Percentiles rank a stretch among this genome's conserved stretches.
phyloP scores from a whole-genome alignment of 2,888 invertebrate species.

The Pseudanteris insignis region DNA sequence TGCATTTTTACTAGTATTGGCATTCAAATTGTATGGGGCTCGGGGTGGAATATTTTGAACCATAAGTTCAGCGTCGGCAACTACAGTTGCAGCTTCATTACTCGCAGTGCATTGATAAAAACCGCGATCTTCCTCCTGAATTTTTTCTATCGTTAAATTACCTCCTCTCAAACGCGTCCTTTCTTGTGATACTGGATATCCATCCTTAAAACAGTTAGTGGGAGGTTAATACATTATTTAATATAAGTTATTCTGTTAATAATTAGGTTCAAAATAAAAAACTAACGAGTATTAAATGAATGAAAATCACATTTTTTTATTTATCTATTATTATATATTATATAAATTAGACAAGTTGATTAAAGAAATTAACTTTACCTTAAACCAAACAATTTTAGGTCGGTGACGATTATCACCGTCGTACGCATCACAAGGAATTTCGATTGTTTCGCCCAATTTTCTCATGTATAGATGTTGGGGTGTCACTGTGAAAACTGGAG shows the following conservation, averaged over 20 bases:
- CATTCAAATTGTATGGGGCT: conserved; percentile 87
- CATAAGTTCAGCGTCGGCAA: conserved; percentile 81
- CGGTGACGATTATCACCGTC: conserved; percentile 75
- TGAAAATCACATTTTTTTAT: no score
- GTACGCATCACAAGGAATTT: conserved; percentile 83
- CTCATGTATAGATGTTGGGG: conserved; percentile 87
- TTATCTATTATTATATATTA: no score
- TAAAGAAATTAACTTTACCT: no score
- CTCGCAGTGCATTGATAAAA: conserved; percentile 83
- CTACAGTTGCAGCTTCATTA: conserved; percentile 88
- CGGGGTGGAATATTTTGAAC: conserved; percentile 89
- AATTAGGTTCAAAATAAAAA: no score
- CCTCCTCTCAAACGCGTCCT: conserved; percentile 76
- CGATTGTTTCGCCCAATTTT: conserved; percentile 81
- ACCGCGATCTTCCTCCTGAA: conserved; percentile 88
- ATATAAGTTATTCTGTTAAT: no score
- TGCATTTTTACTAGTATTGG: conserved; percentile 75
- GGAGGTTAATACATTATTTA: no score
- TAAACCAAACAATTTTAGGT: conserved; percentile 75
- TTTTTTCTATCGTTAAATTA: conserved; percentile 83
- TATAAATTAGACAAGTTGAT: neutral
- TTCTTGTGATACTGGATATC: conserved; percentile 74
- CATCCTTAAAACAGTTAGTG: conserved; percentile 75
- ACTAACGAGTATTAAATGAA: no score
- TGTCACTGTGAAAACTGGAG: conserved; percentile 82